A percentile compares a stretch with the other conserved stretches of the same genome.
These are phyloP conservation scores for Sakesphorus luctuosus DNA, from an alignment of 2,113 vertebrate species.

Conservation along the genomic window DNA sequence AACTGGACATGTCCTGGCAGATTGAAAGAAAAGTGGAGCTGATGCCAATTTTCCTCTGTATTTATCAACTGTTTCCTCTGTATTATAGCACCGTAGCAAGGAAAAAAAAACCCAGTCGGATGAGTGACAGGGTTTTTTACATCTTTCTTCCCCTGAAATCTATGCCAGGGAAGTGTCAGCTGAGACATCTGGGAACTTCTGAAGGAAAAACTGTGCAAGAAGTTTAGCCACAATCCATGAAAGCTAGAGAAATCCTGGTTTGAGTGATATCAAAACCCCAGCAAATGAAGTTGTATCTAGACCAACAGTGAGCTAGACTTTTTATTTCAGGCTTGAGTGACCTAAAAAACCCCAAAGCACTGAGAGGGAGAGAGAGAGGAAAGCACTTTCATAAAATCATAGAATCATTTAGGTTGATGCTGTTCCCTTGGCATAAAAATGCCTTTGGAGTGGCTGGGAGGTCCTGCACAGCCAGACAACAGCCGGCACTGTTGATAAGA, in stretches of 20 bases:
- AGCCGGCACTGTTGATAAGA: neutral
- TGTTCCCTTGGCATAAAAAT: neutral
- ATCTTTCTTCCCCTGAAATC: neutral
- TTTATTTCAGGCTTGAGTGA: neutral
- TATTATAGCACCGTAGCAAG: neutral
- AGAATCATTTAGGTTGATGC: neutral
- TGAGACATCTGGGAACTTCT: conserved; percentile 51
- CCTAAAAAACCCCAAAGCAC: neutral
- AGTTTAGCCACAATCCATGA: conserved; percentile 17
- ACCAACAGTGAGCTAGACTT: neutral
- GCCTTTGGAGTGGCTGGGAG: neutral
- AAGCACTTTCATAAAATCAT: neutral
- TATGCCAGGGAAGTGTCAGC: neutral
- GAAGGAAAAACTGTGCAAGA: conserved; percentile 24
- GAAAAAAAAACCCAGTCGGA: neutral
- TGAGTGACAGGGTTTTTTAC: conserved; percentile 11
- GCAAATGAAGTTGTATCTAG: neutral
- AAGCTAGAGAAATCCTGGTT: neutral
- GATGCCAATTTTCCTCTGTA: conserved; percentile 23
- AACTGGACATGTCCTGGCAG: neutral
- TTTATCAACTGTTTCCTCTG: neutral
- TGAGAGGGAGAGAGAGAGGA: neutral
- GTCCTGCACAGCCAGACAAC: conserved; percentile 31
- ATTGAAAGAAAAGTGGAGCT: neutral
- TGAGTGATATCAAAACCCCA: neutral